phyloP scores from a whole-genome alignment of 2,797 vertebrate species.

The Etheostoma perlongum region DNA sequence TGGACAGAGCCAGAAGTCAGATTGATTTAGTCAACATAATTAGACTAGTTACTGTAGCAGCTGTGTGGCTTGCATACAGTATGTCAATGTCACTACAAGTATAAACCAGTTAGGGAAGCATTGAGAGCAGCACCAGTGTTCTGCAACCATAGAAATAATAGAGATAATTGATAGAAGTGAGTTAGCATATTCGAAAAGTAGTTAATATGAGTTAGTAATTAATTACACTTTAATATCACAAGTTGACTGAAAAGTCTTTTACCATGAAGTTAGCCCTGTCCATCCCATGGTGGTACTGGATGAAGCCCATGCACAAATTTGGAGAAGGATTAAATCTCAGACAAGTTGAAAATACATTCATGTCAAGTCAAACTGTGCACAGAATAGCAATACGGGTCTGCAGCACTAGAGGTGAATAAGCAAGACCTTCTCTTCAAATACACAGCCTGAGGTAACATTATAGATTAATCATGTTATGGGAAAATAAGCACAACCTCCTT shows the following conservation, averaged over 20 bases:
- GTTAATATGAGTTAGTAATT: not conserved
- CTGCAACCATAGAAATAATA: not conserved
- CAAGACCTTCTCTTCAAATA: conserved; percentile 72
- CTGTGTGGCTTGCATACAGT: conserved; percentile 10
- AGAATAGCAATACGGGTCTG: conserved; percentile 75
- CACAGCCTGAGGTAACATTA: conserved; percentile 83
- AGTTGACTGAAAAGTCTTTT: conserved; percentile 29
- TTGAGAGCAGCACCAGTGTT: conserved; percentile 6
- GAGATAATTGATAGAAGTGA: not conserved
- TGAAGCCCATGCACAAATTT: conserved; percentile 67
- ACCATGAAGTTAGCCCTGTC: conserved; percentile 28
- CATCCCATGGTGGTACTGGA: conserved; percentile 35
- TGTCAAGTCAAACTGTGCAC: conserved; percentile 77
- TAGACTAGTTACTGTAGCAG: conserved; percentile 41
- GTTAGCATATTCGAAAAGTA: conserved; percentile 23
- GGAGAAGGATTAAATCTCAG: conserved; percentile 66
- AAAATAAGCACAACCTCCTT: conserved; percentile 71
- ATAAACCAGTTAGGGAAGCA: conserved; percentile 36
- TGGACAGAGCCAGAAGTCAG: conserved; percentile 34
- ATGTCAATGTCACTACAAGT: conserved; percentile 14
- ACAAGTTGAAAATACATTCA: conserved; percentile 79
- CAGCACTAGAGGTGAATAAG: conserved; percentile 76
- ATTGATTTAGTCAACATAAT: conserved; percentile 50
- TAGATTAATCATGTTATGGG: conserved; percentile 82
- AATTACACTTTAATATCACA: conserved; percentile 34